A percentile compares a stretch with the other conserved stretches of the same genome.
Evolutionary conservation across 2,797 vertebrate species (phyloP).

Genomic region (Hydrolagus colliei): DNA sequence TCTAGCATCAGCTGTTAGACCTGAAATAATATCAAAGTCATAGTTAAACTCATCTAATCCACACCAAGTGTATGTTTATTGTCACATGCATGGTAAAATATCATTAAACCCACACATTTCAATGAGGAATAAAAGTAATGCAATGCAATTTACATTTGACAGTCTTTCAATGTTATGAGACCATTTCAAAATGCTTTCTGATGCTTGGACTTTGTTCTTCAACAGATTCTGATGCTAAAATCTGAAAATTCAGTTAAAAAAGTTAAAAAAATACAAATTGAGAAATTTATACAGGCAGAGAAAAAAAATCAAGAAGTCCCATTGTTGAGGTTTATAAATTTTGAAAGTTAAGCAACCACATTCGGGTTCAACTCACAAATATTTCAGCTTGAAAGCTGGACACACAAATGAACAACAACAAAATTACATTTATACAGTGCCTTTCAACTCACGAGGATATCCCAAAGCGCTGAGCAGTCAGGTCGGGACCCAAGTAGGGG

Average conservation of each 20-base stretch:
- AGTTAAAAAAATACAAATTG: neutral
- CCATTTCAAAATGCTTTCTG: no score
- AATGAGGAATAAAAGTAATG: neutral
- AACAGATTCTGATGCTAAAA: neutral
- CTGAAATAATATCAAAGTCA: constrained; percentile 38
- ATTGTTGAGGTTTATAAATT: neutral
- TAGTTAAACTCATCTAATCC: no score
- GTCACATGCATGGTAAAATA: neutral
- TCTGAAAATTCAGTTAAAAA: neutral
- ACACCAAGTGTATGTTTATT: neutral
- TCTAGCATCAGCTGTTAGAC: constrained; percentile 77
- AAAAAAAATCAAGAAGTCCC: neutral
- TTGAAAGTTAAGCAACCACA: no score
- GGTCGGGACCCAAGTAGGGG: no score
- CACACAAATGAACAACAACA: neutral
- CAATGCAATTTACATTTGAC: neutral
- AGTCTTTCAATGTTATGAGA: no score
- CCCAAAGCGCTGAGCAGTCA: no score
- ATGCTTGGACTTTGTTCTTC: no score
- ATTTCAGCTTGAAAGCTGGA: neutral
- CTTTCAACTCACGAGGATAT: no score
- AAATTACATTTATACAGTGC: no score
- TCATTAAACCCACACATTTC: neutral
- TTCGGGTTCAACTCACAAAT: neutral
- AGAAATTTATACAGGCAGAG: neutral